Evolutionary conservation across 2,888 invertebrate species (phyloP), one percentile per base, ranked within the genome.

Genomic region (Leptarthrus brevirostris): DNA sequence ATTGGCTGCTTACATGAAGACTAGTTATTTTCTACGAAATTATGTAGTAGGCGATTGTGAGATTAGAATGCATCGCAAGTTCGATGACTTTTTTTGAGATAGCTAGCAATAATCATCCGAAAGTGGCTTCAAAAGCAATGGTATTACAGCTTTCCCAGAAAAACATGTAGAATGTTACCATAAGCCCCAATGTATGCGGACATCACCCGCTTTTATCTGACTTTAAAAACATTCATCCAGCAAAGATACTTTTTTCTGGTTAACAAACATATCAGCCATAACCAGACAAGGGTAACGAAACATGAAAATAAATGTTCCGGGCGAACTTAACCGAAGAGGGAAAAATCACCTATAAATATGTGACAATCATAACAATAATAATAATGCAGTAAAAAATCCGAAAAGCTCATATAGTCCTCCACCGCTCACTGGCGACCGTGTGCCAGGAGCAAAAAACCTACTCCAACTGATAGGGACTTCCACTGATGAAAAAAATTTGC

Each of bases 1-100:
- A 70, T 70, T 70, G 69, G 52, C 52, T 70, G 49, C 36, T 70
- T 70, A 52, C 49, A 49, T 52, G 20, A 34, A 24, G 2, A 18
- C 36, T 61, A 34, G 36, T 36, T 52, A 36, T 36, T 52, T 61
- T 61, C 16, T 61, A 16, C 36, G 22, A 8, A 61, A 36, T 16
- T 52, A 18, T 22, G 20, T 30, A 40, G 14, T 14, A 8, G n/a
- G 20, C 26, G 36, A 16, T 36, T 58, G 34, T 30, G 30, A 4
- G 4, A 30, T 36, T 58, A 20, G 58, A 58, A 58, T 34, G 18
- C 36, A 61, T 61, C 22, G 16, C 16, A 36, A 22, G 61, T 61
- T 34, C 61, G 36, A 36, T 61, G 61, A 61, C 61, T 61, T 61
- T 16, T n/a, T 14, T 4, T 14, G 44, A 44, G 12, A 44, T 44